A percentile compares a stretch with the other conserved stretches of the same genome.
Evolutionary conservation across 1,140 invertebrate genomes (phyloP).

Genomic region (Hylyphantes graminicola): DNA sequence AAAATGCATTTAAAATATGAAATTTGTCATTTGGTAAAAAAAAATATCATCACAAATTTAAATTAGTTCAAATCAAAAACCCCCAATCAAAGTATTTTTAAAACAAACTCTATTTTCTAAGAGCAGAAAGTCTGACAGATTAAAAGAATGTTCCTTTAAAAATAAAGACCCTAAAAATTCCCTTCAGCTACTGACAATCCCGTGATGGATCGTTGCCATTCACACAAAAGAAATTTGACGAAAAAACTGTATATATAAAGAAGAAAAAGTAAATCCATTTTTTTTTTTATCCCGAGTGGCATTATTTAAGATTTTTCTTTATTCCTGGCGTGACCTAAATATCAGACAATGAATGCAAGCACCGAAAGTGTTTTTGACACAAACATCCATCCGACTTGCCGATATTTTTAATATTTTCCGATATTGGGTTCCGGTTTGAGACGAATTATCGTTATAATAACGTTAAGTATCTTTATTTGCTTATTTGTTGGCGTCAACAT

Average conservation of each 20-base stretch:
- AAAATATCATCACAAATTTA: no score
- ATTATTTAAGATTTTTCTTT: slow-evolving; percentile 21
- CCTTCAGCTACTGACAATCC: slow-evolving; percentile 13
- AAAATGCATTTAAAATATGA: no score
- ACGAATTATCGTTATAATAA: slow-evolving; percentile 37
- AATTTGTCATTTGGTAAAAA: no score
- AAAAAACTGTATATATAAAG: slow-evolving; percentile 6
- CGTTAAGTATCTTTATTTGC: slow-evolving; percentile 40
- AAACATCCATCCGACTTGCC: slow-evolving; percentile 18
- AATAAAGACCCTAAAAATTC: slow-evolving; percentile 20
- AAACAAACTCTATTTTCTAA: background rate
- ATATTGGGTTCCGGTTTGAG: slow-evolving; percentile 29
- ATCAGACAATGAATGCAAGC: slow-evolving; percentile 32
- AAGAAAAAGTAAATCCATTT: slow-evolving; percentile 32
- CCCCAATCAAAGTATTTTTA: no score
- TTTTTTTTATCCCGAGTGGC: slow-evolving; percentile 13
- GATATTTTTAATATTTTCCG: slow-evolving; percentile 38
- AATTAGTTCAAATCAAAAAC: no score
- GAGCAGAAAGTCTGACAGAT: slow-evolving; percentile 18
- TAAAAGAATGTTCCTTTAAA: slow-evolving; percentile 33
- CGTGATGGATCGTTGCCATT: slow-evolving; percentile 21
- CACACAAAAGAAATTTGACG: slow-evolving; percentile 2
- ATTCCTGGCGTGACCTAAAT: slow-evolving; percentile 24
- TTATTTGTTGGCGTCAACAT: slow-evolving; percentile 2
- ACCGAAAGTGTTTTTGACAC: slow-evolving; percentile 43